Evolutionary conservation across 2,113 vertebrate species (phyloP), one percentile per base, ranked within the genome.

Genomic region (Hippolais icterina): DNA sequence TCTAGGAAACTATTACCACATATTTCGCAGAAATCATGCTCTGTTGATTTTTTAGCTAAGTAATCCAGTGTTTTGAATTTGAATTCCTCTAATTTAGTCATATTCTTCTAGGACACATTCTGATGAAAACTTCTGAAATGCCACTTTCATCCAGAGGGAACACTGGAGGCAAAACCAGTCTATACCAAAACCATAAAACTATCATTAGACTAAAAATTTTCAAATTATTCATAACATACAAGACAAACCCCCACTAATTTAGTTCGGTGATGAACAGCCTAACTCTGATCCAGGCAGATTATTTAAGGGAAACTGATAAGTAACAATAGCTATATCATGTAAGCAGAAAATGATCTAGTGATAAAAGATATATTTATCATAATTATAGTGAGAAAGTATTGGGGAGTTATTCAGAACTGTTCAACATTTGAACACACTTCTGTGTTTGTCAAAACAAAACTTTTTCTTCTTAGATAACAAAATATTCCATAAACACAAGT

Each of bases 1-100:
- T 97, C 95, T 93, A 97, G 90, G 87, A 96, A 96, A 87, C 53
- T 89, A 23, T 95, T 93, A 80, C 83, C 88, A 97, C 90, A 91
- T 85, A 63, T 82, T 95, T 92, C 74, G 5, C 87, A 37, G 89
- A 96, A 96, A 87, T 93, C 52, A 94, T 50, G 60, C 49, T 87
- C 78, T 89, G 65, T 61, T 89, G 56, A 78, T 79, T 83, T 92
- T 89, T 91, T 37, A 79, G 71, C 75, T 72, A 65, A 93, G 41
- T 64, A 93, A 82, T 56, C 22, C 70, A 84, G 65, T 82, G 52
- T 56, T 94, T 89, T 89, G 50, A 83, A 89, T 90, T 91, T 81
- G 23, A 93, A 81, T 78, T 80, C 2, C 70, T 94, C 52, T 92
- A 71, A 81, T 97, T 91, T 85, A 92, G 69, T 94, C 57, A 64